These are phyloP conservation scores for Rhinophrynus dorsalis DNA, from an alignment of 2,797 vertebrate genomes.

Conservation along the genomic window DNA sequence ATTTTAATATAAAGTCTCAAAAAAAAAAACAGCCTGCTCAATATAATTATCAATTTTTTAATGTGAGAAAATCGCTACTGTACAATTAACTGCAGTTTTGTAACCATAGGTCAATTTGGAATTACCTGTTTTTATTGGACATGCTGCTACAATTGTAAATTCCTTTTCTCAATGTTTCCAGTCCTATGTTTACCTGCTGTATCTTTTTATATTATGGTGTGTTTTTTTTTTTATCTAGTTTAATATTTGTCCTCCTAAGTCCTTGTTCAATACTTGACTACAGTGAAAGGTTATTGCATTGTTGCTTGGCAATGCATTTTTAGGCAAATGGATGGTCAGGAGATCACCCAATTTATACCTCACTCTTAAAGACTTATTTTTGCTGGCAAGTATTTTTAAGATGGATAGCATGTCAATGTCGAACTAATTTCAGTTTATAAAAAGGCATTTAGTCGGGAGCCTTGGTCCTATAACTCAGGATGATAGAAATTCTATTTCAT, in stretches of 20 bases:
- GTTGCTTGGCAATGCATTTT: conserved; percentile 51
- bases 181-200: too few relatives aligned
- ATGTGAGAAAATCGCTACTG: too few relatives aligned
- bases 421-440: conserved; percentile 66
- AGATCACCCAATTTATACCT: conserved; percentile 41
- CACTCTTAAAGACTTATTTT: conserved; percentile 54
- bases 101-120: not conserved
- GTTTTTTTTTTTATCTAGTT: too few relatives aligned
- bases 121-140: too few relatives aligned
- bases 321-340: conserved; percentile 50
- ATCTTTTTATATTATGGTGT: too few relatives aligned
- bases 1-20: too few relatives aligned
- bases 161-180: too few relatives aligned
- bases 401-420: conserved; percentile 58
- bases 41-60: too few relatives aligned
- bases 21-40: too few relatives aligned
- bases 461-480: conserved; percentile 58
- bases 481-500: conserved; percentile 69
- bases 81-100: too few relatives aligned
- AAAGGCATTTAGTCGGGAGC: conserved; percentile 57
- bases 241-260: not conserved
- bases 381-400: conserved; percentile 49
- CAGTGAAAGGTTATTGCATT: conserved; percentile 32
- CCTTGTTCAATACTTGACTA: conserved; percentile 49
- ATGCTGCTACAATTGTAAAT: too few relatives aligned